Evolutionary conservation across 2,888 invertebrate genomes (phyloP), one percentile per base, ranked within the genome.

Genomic region (Craniophora ligustri): DNA sequence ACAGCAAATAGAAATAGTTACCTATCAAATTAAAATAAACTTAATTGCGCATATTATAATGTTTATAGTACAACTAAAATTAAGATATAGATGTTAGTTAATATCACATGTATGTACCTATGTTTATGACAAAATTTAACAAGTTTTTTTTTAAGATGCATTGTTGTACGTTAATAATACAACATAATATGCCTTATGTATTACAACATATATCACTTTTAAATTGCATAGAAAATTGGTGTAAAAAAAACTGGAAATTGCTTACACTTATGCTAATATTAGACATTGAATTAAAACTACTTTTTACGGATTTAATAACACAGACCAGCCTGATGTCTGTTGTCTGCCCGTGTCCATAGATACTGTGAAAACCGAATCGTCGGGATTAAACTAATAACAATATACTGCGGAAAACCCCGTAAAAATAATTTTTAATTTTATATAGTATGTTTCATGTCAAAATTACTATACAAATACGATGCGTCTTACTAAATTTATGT

Each of bases 1-100:
- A 18, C 32, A 44, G 21, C 4, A 3, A 40, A 8, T 6, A 38
- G 0, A 2, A 26, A 26, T 26, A 18, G 11, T 10, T n/a, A 42
- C 14, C 21, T 14, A 15, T 14, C 5, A 14, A n/a, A 32, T 42
- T 32, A 19, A 1, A 2, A 2, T 39, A 38, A 41, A 16, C 7
- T 11, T 45, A 69, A 41, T 45, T 61, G 49, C 67, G 66, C 58
- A 58, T 26, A 26, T 71, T 45, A 41, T 62, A 55, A 58, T 62
- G 45, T 67, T n/a, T 36, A 62, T 36, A 71, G 70, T 71, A 71
- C 70, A 71, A 71, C 16, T 66, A 59, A 66, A 38, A 44, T 14
- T 70, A 70, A 70, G 67, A 15, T 59, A 8, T 23, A 23, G 3
- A n/a, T 41, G 26, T 41, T 42, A 31, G 21, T 44, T 48, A 51